phyloP scores from a whole-genome alignment of 2,797 vertebrate genomes.

The Gallinago stenura region DNA sequence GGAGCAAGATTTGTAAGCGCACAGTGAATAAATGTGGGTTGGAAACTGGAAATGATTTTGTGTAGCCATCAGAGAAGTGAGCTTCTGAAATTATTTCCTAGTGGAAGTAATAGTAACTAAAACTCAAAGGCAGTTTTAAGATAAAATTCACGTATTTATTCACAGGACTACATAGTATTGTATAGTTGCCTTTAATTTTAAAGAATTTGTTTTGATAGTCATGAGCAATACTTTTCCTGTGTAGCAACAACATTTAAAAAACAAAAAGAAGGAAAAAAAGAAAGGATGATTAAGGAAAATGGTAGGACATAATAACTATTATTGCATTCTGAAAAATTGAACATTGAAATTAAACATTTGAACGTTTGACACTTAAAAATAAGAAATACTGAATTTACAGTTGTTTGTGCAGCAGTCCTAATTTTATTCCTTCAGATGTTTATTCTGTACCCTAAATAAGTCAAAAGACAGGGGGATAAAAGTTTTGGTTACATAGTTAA shows the following conservation, averaged over 20 bases:
- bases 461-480: conserved; percentile 5
- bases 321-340: neutral
- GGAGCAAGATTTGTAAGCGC: neutral
- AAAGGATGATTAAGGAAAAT: neutral
- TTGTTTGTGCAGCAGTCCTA: neutral
- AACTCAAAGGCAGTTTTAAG: neutral
- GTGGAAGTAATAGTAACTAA: neutral
- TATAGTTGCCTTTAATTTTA: neutral
- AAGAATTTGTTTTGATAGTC: neutral
- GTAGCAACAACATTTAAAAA: neutral
- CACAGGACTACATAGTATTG: neutral
- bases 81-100: neutral
- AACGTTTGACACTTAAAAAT: neutral
- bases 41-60: neutral
- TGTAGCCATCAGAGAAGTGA: neutral
- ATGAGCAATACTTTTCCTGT: neutral
- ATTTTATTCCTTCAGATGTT: conserved; percentile 36
- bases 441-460: conserved; percentile 44
- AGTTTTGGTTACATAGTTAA: conserved; percentile 29
- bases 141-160: neutral
- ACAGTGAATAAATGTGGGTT: neutral
- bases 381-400: neutral
- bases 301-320: neutral
- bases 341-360: neutral
- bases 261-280: neutral